A percentile compares a stretch with the other conserved stretches of the same genome.
Evolutionary conservation across 2,888 invertebrate genomes (phyloP).

Genomic region (Eupithecia pulchellata): DNA sequence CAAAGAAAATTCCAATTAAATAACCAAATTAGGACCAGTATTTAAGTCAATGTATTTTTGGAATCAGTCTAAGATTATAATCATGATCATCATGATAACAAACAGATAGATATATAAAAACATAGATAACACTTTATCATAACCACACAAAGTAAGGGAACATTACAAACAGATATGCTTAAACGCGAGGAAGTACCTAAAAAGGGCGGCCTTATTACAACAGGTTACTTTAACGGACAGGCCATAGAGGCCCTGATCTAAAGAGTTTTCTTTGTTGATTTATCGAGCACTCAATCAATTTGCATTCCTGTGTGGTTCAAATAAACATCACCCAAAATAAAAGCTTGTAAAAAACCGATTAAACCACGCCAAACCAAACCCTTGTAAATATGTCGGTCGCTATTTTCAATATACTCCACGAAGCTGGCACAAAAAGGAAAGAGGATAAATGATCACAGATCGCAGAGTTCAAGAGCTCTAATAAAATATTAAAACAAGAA

Average conservation of each 20-base stretch:
- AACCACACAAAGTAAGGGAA: too few relatives aligned
- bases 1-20: too few relatives aligned
- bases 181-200: too few relatives aligned
- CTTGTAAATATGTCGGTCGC: slow-evolving; percentile 22
- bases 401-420: slow-evolving; percentile 40
- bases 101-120: too few relatives aligned
- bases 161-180: too few relatives aligned
- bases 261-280: neutral
- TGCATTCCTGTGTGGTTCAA: neutral
- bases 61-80: too few relatives aligned
- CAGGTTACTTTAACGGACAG: neutral
- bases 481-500: slow-evolving; percentile 52
- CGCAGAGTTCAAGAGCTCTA: slow-evolving; percentile 44
- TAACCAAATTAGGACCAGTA: too few relatives aligned
- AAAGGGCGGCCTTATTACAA: neutral
- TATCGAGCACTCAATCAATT: neutral
- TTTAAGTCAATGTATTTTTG: too few relatives aligned
- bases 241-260: neutral
- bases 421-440: slow-evolving; percentile 31
- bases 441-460: slow-evolving; percentile 36
- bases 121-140: too few relatives aligned
- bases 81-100: too few relatives aligned
- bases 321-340: neutral
- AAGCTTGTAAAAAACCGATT: slow-evolving; percentile 6
- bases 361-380: slow-evolving; percentile 5